Percentiles rank a stretch among this genome's conserved stretches.
These are phyloP conservation scores for Morinoia aosen DNA, from an alignment of 2,888 invertebrate species.

Conservation along the genomic window DNA sequence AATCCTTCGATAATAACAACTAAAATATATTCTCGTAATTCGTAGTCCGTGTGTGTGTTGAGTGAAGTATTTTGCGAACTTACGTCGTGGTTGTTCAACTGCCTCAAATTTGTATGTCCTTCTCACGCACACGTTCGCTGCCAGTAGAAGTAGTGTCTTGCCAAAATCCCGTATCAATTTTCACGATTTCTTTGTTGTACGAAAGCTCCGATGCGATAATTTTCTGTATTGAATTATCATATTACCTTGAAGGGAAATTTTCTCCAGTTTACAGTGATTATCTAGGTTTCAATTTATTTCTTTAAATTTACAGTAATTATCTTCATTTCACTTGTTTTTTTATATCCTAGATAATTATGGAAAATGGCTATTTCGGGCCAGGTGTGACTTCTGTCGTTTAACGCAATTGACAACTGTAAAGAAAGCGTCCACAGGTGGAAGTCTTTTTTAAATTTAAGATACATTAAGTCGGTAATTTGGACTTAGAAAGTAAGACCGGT, in stretches of 20 bases:
- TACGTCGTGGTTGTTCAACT: not conserved
- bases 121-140: not conserved
- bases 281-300: too few relatives aligned
- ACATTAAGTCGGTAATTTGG: not conserved
- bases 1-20: not conserved
- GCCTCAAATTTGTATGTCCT: not conserved
- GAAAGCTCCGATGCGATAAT: too few relatives aligned
- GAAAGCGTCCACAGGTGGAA: not conserved
- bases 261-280: too few relatives aligned
- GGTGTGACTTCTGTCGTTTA: not conserved
- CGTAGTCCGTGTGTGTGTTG: not conserved
- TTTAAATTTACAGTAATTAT: not conserved
- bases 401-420: not conserved
- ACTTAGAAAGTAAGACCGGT: not conserved
- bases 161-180: not conserved
- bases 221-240: too few relatives aligned
- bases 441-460: not conserved
- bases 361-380: not conserved
- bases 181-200: not conserved
- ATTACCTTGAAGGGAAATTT: too few relatives aligned
- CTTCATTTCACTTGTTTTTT: not conserved
- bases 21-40: not conserved
- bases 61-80: not conserved
- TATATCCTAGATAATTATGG: not conserved
- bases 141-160: not conserved